Conservation (phyloP, 2,888 invertebrate species). For the Branchipolynoe longqiensis region DNA sequence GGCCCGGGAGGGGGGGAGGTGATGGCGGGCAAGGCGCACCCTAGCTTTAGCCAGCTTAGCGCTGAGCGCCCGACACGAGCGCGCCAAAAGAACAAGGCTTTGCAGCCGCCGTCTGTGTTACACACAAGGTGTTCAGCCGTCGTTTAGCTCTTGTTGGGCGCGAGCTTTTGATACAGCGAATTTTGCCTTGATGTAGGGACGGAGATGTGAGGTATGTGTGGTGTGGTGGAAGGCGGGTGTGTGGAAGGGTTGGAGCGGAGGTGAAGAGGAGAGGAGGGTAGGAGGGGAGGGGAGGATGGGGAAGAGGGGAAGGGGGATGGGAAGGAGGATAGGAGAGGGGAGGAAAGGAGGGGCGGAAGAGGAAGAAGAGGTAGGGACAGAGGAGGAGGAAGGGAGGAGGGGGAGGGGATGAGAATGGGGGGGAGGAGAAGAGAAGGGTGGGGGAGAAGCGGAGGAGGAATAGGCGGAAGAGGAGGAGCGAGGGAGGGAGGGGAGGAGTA, state of each 20-base stretch:
- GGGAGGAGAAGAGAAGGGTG: not conserved
- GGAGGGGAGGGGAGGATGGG: not conserved
- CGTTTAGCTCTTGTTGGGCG: slow-evolving; percentile 22
- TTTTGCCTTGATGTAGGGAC: not conserved
- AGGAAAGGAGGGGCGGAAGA: not conserved
- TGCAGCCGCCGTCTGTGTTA: not conserved
- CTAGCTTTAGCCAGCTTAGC: slow-evolving; percentile 15
- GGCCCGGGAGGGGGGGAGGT: not conserved
- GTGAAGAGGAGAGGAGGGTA: not conserved
- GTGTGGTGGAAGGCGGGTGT: not conserved
- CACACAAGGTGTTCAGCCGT: slow-evolving; percentile 45
- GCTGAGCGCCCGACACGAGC: slow-evolving; percentile 24
- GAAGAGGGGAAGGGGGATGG: not conserved
- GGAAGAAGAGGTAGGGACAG: not conserved
- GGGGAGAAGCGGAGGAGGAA: not conserved
- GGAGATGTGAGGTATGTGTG: too few relatives aligned
- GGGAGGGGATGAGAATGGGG: not conserved
- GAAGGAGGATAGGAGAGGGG: not conserved
- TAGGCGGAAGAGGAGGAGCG: too few relatives aligned
- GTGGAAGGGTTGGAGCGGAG: not conserved
- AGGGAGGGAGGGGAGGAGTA: too few relatives aligned
- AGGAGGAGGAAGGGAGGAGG: not conserved
- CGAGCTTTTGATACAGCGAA: slow-evolving; percentile 33
- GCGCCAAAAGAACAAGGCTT: slow-evolving; percentile 41
- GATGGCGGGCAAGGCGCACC: not conserved